Percentiles rank a stretch among this genome's conserved stretches.
These are phyloP conservation scores for Indri indri DNA, from an alignment of 2,113 vertebrate genomes.

Conservation along the genomic window DNA sequence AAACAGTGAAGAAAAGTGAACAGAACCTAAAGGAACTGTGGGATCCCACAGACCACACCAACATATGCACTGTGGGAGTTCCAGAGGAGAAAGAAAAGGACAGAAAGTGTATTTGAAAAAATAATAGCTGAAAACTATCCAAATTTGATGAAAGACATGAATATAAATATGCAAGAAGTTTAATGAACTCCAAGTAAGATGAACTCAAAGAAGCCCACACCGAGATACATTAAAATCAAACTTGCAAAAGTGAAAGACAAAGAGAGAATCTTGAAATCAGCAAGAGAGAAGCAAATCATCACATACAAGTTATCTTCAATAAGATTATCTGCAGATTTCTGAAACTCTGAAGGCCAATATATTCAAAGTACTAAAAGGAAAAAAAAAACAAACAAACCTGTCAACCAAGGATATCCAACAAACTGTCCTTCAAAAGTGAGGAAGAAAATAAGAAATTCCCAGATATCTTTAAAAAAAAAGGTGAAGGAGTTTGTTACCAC, in stretches of 20 bases:
- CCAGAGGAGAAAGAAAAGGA: background rate
- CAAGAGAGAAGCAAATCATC: background rate
- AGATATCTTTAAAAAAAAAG: background rate
- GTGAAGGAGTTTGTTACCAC: background rate
- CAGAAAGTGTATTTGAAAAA: background rate
- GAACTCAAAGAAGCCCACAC: background rate
- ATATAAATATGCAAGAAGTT: background rate
- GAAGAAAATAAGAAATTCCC: background rate
- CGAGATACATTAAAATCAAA: background rate
- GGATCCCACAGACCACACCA: background rate
- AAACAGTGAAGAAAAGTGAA: background rate
- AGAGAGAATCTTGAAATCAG: background rate
- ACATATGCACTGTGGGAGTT: background rate
- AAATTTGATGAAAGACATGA: background rate
- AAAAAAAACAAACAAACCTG: background rate
- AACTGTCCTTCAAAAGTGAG: background rate
- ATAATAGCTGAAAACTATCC: background rate
- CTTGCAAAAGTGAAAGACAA: background rate
- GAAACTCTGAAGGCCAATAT: background rate
- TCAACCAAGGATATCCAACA: background rate
- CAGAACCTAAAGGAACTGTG: background rate
- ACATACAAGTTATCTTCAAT: background rate
- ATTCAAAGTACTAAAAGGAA: background rate
- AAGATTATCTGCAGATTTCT: background rate
- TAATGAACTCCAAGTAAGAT: background rate